phyloP scores from a whole-genome alignment of 1,140 invertebrate genomes.

The Drosophila burlai region DNA sequence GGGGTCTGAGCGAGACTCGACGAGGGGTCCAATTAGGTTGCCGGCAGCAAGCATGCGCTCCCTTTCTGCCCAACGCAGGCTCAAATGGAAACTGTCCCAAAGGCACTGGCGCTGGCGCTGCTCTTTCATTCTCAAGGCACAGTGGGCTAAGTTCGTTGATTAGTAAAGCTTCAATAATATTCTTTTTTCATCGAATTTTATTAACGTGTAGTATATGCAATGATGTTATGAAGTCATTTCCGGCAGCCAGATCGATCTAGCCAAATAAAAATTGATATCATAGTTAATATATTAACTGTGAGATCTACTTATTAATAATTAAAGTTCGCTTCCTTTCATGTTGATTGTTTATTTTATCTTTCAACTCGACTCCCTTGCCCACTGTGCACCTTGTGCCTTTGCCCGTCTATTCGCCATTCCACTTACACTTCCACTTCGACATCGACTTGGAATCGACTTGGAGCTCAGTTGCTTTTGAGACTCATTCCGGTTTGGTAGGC shows the following conservation, averaged over 20 bases:
- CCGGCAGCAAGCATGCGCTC: constrained; percentile 79
- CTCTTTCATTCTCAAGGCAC: constrained; percentile 45
- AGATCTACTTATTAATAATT: too few species aligned
- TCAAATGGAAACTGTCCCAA: constrained; percentile 41
- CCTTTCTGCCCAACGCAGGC: constrained; percentile 63
- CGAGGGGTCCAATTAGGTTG: constrained; percentile 54
- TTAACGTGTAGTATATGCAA: too few species aligned
- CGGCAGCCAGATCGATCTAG: too few species aligned
- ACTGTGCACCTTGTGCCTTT: constrained; percentile 7
- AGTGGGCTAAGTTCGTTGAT: neutral
- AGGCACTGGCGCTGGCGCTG: constrained; percentile 65
- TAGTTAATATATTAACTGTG: too few species aligned
- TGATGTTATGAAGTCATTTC: too few species aligned
- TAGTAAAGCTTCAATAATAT: neutral
- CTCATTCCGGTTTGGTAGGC: constrained; percentile 82
- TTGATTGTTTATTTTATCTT: neutral
- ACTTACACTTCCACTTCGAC: constrained; percentile 29
- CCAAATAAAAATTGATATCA: too few species aligned
- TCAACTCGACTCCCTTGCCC: neutral
- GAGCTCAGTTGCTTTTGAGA: constrained; percentile 50
- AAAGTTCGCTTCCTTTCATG: too few species aligned
- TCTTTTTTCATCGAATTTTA: too few species aligned
- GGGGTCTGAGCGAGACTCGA: constrained; percentile 17
- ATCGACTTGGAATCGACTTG: constrained; percentile 34
- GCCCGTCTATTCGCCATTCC: constrained; percentile 26